Conservation (phyloP, 2,113 vertebrate species). For the Lanius collurio region DNA sequence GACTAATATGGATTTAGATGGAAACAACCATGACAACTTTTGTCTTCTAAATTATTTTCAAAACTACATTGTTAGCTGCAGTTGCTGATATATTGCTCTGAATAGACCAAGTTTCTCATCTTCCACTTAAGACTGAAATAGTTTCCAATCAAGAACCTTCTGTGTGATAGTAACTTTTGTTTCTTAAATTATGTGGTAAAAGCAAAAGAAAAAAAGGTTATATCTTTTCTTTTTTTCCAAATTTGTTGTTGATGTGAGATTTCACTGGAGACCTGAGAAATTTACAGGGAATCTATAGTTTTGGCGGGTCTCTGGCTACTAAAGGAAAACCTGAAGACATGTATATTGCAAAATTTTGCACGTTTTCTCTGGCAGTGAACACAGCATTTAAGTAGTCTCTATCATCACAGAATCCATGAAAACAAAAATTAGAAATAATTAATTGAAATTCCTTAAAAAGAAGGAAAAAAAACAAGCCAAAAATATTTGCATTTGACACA, state of each 20-base stretch:
- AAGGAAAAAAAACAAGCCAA: neutral
- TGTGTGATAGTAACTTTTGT: neutral
- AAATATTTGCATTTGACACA: neutral
- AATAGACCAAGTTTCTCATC: neutral
- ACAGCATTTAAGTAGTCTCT: neutral
- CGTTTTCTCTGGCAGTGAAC: neutral
- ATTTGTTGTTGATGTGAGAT: neutral
- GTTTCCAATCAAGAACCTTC: neutral
- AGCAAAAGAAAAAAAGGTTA: neutral
- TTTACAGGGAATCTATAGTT: neutral
- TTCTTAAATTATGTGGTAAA: neutral
- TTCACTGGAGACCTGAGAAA: neutral
- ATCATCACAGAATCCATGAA: neutral
- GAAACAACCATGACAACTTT: neutral
- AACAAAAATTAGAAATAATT: neutral
- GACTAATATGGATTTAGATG: neutral
- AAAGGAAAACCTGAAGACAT: neutral
- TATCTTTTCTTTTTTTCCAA: neutral
- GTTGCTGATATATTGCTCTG: neutral
- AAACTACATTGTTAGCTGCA: neutral
- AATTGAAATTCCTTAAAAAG: neutral
- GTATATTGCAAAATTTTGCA: neutral
- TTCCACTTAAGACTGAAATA: neutral
- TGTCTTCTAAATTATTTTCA: neutral
- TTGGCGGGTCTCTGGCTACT: neutral